These are phyloP conservation scores for Galeopterus variegatus DNA, from an alignment of 2,113 vertebrate species.

Conservation along the genomic window DNA sequence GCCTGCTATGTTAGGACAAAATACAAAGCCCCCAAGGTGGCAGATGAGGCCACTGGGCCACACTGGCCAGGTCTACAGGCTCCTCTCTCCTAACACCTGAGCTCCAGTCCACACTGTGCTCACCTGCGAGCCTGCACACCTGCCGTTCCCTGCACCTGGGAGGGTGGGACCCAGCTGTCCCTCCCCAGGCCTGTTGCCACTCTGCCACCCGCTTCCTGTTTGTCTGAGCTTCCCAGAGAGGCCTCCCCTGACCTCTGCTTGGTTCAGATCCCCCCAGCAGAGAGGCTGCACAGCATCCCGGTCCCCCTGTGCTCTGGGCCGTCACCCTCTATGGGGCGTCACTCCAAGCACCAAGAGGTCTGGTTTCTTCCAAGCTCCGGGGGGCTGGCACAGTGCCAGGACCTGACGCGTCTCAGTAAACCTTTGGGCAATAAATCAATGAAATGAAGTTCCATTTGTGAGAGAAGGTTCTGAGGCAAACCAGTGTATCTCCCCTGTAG, in stretches of 20 bases:
- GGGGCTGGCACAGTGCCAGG: rapidly evolving
- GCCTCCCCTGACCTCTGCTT: too few relatives aligned
- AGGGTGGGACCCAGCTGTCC: not conserved
- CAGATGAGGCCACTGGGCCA: too few relatives aligned
- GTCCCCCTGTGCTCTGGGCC: rapidly evolving
- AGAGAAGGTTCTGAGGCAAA: not conserved
- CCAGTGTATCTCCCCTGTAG: rapidly evolving
- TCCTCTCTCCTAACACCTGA: too few relatives aligned
- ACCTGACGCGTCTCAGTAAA: rapidly evolving
- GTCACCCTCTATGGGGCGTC: rapidly evolving
- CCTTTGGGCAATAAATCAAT: not conserved
- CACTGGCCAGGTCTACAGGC: not conserved
- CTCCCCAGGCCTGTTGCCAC: not conserved
- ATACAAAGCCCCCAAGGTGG: too few relatives aligned
- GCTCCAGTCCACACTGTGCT: rapidly evolving
- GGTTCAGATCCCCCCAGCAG: rapidly evolving
- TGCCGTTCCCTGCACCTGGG: not conserved
- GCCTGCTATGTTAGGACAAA: too few relatives aligned
- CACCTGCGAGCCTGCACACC: not conserved
- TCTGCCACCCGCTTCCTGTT: rapidly evolving
- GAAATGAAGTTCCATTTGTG: not conserved
- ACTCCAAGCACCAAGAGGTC: rapidly evolving
- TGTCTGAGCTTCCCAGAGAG: too few relatives aligned
- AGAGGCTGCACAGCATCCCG: rapidly evolving
- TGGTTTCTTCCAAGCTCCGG: rapidly evolving